These are phyloP conservation scores for Grantiella picta DNA, from an alignment of 2,113 vertebrate species.

Conservation along the genomic window DNA sequence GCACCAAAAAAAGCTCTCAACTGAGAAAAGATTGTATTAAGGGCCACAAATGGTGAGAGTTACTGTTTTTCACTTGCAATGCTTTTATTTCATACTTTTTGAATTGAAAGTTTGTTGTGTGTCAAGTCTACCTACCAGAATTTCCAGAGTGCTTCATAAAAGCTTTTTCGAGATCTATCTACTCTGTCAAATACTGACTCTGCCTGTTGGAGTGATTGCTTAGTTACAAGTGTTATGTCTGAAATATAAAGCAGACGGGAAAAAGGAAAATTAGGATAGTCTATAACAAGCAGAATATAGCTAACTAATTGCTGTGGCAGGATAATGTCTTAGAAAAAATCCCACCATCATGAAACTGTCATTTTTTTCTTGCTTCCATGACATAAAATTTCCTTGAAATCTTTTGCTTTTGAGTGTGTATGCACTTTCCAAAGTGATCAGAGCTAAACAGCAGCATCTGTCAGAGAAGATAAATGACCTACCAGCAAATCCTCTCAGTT, in stretches of 20 bases:
- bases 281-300: neutral
- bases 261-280: neutral
- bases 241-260: neutral
- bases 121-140: neutral
- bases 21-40: neutral
- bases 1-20: neutral
- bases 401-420: neutral
- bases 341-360: neutral
- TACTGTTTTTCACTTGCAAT: neutral
- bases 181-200: neutral
- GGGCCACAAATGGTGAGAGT: neutral
- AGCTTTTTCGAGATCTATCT: neutral
- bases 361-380: neutral
- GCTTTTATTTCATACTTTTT: neutral
- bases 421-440: constrained; percentile 29
- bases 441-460: constrained; percentile 45
- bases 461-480: constrained; percentile 39
- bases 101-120: neutral
- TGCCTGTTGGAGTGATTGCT: neutral
- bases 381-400: constrained; percentile 4
- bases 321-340: neutral
- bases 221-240: neutral
- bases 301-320: neutral
- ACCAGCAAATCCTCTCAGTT: constrained; percentile 39
- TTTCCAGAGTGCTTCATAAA: neutral